Conservation (phyloP, 2,113 vertebrate genomes). For the Rattus rattus region DNA sequence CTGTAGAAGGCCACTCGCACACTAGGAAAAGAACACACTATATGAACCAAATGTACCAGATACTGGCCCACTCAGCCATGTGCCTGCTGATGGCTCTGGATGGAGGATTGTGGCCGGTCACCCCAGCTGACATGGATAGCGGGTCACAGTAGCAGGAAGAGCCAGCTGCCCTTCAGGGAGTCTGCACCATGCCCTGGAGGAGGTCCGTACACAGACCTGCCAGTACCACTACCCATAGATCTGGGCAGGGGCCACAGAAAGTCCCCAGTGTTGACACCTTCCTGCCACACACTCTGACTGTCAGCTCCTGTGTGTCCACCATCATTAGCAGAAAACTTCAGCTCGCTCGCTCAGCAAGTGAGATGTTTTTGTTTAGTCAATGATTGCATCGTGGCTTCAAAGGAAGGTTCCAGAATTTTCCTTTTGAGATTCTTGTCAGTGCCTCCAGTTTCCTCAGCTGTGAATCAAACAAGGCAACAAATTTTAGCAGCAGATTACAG, state of each 20-base stretch:
- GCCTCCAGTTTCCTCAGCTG: slow-evolving; percentile 66
- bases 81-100: fast-evolving
- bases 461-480: slow-evolving; percentile 64
- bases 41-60: neutral
- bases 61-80: fast-evolving
- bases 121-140: neutral
- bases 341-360: neutral
- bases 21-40: neutral
- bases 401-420: slow-evolving; percentile 46
- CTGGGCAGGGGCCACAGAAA: neutral
- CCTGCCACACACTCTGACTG: neutral
- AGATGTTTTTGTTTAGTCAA: slow-evolving; percentile 34
- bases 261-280: neutral
- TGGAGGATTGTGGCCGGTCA: fast-evolving
- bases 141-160: neutral
- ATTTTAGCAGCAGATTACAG: slow-evolving; percentile 64
- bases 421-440: slow-evolving; percentile 67
- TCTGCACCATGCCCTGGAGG: neutral
- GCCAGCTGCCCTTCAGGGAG: neutral
- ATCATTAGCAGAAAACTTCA: neutral
- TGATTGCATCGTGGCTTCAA: neutral
- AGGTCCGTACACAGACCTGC: neutral
- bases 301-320: neutral
- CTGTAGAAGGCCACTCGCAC: neutral
- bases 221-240: neutral